Percentiles rank a stretch among this genome's conserved stretches.
Conservation (phyloP, 2,113 vertebrate genomes). For the Sturnira hondurensis region DNA sequence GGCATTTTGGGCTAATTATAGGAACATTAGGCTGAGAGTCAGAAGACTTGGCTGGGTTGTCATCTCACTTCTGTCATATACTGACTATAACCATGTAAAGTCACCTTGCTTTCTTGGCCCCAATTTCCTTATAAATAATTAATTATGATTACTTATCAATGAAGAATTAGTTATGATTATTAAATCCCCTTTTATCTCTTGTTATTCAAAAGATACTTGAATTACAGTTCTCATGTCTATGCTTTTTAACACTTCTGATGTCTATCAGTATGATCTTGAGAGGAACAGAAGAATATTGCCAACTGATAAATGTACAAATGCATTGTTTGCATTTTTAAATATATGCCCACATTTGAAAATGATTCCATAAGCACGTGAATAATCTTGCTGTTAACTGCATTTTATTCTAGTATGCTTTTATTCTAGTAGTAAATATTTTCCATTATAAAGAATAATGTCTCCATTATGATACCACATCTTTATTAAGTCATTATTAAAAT, state of each 20-base stretch:
- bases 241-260: not conserved
- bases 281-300: not conserved
- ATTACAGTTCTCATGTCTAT: not conserved
- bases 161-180: not conserved
- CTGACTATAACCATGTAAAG: not conserved
- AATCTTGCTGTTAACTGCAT: not conserved
- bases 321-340: slow-evolving; percentile 17
- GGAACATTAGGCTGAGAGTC: not conserved
- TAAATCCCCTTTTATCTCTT: not conserved
- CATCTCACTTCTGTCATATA: not conserved
- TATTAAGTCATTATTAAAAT: slow-evolving; percentile 40
- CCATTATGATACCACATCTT: not conserved
- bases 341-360: not conserved
- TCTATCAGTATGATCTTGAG: not conserved
- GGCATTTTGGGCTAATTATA: not conserved
- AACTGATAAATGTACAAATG: not conserved
- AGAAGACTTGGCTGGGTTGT: not conserved
- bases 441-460: not conserved
- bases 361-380: not conserved
- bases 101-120: not conserved
- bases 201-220: not conserved
- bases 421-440: slow-evolving; percentile 31
- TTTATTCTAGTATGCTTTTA: not conserved
- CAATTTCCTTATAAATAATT: not conserved
- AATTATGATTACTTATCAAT: not conserved